phyloP scores from a whole-genome alignment of 2,797 vertebrate genomes.

The Syndactyla subalaris region DNA sequence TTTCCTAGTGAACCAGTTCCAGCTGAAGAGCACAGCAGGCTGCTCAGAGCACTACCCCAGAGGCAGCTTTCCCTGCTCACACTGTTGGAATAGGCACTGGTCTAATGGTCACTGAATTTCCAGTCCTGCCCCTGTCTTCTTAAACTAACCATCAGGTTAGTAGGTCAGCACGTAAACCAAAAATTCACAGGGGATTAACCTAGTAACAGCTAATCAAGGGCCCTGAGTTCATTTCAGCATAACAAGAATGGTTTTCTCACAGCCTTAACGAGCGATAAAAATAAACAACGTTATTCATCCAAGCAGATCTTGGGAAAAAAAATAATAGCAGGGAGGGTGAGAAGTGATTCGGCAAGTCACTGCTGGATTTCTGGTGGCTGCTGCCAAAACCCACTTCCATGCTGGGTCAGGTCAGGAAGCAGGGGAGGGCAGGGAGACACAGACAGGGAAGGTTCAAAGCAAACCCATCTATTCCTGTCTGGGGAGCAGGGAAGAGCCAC shows the following conservation, averaged over 20 bases:
- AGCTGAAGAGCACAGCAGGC: background rate
- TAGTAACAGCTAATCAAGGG: conserved; percentile 22
- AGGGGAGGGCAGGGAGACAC: background rate
- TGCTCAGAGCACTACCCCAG: background rate
- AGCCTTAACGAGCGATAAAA: background rate
- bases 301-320: conserved; percentile 7
- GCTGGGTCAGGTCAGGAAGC: background rate
- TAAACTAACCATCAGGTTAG: conserved; percentile 36
- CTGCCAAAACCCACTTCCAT: conserved; percentile 20
- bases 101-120: background rate
- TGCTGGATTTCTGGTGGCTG: background rate
- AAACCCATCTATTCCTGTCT: rapidly evolving
- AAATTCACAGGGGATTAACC: conserved; percentile 55
- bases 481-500: background rate
- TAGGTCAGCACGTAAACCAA: conserved; percentile 8
- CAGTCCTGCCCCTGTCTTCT: background rate
- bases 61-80: background rate
- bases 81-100: background rate
- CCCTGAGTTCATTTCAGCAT: background rate
- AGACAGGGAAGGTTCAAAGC: background rate
- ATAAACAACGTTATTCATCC: conserved; percentile 38
- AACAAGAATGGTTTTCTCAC: conserved; percentile 13
- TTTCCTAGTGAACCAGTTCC: background rate
- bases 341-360: background rate
- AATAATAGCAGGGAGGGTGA: background rate